Base-by-base conservation (phyloP, 2,113 vertebrate species). In the Daboia siamensis region DNA sequence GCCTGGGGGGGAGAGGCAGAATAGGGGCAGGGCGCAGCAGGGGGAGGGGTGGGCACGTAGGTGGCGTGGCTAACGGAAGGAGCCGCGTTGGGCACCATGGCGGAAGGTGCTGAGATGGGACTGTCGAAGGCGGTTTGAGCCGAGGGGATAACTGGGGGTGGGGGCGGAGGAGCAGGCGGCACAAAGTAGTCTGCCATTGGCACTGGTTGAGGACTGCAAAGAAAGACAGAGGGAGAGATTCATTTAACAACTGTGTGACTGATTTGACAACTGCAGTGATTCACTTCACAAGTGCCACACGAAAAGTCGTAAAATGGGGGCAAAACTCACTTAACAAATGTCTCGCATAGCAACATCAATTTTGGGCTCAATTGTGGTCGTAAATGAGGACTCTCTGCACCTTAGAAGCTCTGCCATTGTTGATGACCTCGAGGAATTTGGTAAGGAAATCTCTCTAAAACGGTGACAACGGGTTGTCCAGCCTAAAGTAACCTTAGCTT, bases 111-210 rank as follows among this genome's bases (percentile, higher is more conserved):
- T 0, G 95, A 87, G 23, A 97, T 94, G 91, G 98, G 97, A 93
- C 98, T 97, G 96, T 98, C 98, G 94, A 98, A 98, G 92, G 98
- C 98, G 0, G 98, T 98, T 95, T 98, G 98, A 0, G 98, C 98
- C 0, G 98, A 98, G 3, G 98, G 98, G 95, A 98, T 98, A 94
- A 98, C 96, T 0, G 98, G 98, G 0, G 98, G 98, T 0, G 98
- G 98, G 0, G 98, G 98, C 0, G 98, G 98, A 0, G 98, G 98
- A 12, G 98, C 98, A 0, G 98, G 98, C 0, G 98, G 98, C 94
- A 98, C 98, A 20, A 98, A 98, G 96, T 98, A 99, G 93, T 98
- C 98, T 1, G 98, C 97, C 96, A 98, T 98, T 39, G 98, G 98
- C 95, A 98, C 96, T 0, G 97, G 98, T 91, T 98, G 98, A 0